Conservation (phyloP, 2,797 vertebrate species). For the Pempheris klunzingeri region DNA sequence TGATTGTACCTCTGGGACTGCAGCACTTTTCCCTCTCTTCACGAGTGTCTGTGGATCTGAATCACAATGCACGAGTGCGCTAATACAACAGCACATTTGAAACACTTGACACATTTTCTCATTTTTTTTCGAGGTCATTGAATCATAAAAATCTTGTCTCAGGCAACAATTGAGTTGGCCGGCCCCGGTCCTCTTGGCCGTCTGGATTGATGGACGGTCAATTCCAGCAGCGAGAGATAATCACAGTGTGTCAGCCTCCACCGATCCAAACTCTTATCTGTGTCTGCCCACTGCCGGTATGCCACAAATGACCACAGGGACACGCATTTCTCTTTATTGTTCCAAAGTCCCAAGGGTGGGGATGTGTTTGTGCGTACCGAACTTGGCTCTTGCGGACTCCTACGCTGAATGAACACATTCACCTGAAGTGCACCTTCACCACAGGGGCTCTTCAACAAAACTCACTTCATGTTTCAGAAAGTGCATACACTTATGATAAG, state of each 20-base stretch:
- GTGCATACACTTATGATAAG: slow-evolving; percentile 51
- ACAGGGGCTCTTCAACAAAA: slow-evolving; percentile 36
- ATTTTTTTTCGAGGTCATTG: slow-evolving; percentile 68
- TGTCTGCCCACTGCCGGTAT: slow-evolving; percentile 75
- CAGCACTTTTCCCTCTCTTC: slow-evolving; percentile 17
- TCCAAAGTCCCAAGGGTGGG: slow-evolving; percentile 55
- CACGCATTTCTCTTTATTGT: slow-evolving; percentile 77
- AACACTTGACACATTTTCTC: slow-evolving; percentile 58
- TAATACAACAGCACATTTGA: slow-evolving; percentile 40
- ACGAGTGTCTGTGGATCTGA: slow-evolving; percentile 42
- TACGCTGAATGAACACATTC: slow-evolving; percentile 35
- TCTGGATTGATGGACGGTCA: slow-evolving; percentile 82
- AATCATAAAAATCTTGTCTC: slow-evolving; percentile 75
- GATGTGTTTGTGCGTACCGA: slow-evolving; percentile 46
- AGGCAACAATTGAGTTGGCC: slow-evolving; percentile 73
- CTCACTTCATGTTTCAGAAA: slow-evolving; percentile 30
- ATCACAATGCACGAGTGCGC: slow-evolving; percentile 22
- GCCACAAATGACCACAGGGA: slow-evolving; percentile 79
- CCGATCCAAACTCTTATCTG: slow-evolving; percentile 86
- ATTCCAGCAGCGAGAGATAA: slow-evolving; percentile 82
- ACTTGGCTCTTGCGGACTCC: slow-evolving; percentile 43
- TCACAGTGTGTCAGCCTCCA: slow-evolving; percentile 81
- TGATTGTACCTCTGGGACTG: slow-evolving; percentile 45
- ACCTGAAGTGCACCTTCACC: slow-evolving; percentile 56
- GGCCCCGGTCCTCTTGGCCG: slow-evolving; percentile 60